Evolutionary conservation across 1,140 invertebrate genomes (phyloP), one percentile per base, ranked within the genome.

Genomic region (Frieseomelitta varia): DNA sequence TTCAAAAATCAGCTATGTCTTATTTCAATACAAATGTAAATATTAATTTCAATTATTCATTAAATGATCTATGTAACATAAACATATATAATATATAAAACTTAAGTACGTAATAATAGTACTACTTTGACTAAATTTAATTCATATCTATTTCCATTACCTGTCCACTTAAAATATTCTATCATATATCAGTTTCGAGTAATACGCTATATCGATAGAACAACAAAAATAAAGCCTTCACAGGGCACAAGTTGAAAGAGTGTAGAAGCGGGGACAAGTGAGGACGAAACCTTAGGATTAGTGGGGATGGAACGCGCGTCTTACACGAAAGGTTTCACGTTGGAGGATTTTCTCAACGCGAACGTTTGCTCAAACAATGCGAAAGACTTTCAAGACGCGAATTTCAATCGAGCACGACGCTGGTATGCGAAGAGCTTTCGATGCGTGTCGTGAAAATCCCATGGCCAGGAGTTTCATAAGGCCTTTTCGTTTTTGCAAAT

Each of bases 401-500:
- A 47, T 55, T 75, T 75, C 30, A 34, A 58, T 58, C 24, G 12
- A 61, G 15, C 1, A n/a, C 15, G 34, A 12, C 15, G 4, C 6
- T 34, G 21, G 0, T 47, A 56, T 39, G 0, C 11, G 8, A 19
- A 27, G 21, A 76, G n/a, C 34, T 76, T 10, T 47, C 55, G 17
- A 34, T 34, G 8, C 27, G 53, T 17, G 27, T 39, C 21, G n/a
- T 19, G 74, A 39, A 75, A 76, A 51, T 11, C 14, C 10, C 30
- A 21, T 39, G 56, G 21, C 6, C 53, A 39, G 53, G 39, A 27
- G 34, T 76, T 76, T 76, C 74, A 51, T n/a, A 76, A 76, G 34
- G 14, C 15, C 51, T 39, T 61, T 76, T 34, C 8, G 3, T 58
- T 58, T 75, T 34, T 15, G 34, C 34, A 61, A 76, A 76, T 47